Evolutionary conservation across 2,888 invertebrate species (phyloP).

Genomic region (Lasiommata megera): DNA sequence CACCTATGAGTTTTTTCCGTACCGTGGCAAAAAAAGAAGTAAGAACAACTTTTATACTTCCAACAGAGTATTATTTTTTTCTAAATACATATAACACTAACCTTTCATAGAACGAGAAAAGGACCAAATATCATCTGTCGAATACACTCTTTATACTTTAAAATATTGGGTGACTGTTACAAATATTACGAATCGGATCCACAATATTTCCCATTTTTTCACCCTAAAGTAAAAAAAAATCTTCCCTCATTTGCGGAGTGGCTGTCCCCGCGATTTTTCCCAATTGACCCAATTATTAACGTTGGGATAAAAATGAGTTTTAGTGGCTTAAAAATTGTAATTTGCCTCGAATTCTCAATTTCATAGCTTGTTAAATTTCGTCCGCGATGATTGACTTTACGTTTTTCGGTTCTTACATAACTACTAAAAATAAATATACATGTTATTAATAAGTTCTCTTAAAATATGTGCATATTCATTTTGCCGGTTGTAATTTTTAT

Average conservation of each 20-base stretch:
- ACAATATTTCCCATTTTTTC: slow-evolving; percentile 11
- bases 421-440: not conserved
- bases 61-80: too few species aligned
- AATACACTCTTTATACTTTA: not conserved
- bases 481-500: too few species aligned
- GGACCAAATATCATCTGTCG: not conserved
- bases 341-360: slow-evolving; percentile 11
- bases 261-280: slow-evolving; percentile 32
- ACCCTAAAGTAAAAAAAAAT: slow-evolving; percentile 24
- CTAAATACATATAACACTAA: too few species aligned
- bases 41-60: too few species aligned
- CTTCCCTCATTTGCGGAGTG: slow-evolving; percentile 32
- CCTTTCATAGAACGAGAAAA: not conserved
- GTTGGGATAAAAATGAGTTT: slow-evolving; percentile 28
- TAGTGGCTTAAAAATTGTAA: slow-evolving; percentile 19
- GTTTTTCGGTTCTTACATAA: not conserved
- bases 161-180: too few species aligned
- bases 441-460: not conserved
- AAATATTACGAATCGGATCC: slow-evolving; percentile 6
- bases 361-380: slow-evolving; percentile 5
- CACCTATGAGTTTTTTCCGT: too few species aligned
- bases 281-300: slow-evolving; percentile 38
- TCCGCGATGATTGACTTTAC: not conserved
- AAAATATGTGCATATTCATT: too few species aligned
- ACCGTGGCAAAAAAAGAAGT: too few species aligned